phyloP scores from a whole-genome alignment of 30 jellyfish, hydroid and myxozoan genomes.

The Sanderia malayensis region DNA sequence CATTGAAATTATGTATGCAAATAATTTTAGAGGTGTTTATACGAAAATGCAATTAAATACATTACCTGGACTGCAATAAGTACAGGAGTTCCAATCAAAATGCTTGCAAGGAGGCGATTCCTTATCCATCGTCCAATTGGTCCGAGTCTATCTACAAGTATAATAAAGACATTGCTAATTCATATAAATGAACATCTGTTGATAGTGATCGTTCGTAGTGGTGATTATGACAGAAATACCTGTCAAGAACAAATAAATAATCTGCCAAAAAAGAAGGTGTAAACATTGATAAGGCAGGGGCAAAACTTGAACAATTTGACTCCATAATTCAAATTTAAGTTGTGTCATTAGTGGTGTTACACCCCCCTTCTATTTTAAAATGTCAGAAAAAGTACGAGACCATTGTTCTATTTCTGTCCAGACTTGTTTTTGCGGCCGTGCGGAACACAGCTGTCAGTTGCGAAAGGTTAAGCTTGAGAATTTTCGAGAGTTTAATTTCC shows the following conservation, averaged over 20 bases:
- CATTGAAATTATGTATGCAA: background rate
- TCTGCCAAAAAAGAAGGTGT: background rate
- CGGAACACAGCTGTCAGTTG: no score
- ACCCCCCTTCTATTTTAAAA: no score
- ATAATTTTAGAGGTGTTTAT: background rate
- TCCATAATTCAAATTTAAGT: background rate
- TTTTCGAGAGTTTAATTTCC: no score
- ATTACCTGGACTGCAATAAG: constrained; percentile 86
- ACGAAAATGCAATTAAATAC: background rate
- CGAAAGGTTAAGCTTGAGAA: no score
- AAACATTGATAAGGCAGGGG: background rate
- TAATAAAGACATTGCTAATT: background rate
- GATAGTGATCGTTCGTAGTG: no score
- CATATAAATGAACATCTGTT: background rate
- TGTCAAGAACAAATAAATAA: background rate
- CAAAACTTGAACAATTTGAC: background rate
- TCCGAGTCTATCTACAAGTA: constrained; percentile 70
- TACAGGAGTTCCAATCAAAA: constrained; percentile 89
- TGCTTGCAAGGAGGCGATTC: constrained; percentile 76
- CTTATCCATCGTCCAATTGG: constrained; percentile 90
- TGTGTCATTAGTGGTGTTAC: no score
- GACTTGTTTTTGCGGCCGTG: no score
- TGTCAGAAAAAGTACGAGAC: no score
- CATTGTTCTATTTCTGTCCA: no score
- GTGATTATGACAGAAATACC: background rate